These are phyloP conservation scores for Hedychridium roseum DNA, from an alignment of 2,888 invertebrate species.

Conservation along the genomic window DNA sequence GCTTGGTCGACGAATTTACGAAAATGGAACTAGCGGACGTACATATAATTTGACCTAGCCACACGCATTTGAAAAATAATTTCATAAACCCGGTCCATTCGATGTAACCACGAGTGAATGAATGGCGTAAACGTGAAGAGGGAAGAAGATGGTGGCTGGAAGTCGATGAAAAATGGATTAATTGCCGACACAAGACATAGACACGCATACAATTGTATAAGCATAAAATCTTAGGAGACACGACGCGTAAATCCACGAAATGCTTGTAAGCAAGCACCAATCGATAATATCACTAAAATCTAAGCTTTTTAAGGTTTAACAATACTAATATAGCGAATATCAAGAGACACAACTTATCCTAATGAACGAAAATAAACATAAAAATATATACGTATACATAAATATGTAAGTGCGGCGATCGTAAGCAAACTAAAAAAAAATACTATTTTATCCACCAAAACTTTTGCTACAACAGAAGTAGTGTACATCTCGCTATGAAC, in stretches of 20 bases:
- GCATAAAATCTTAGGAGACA: conserved; percentile 4
- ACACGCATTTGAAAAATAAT: neutral
- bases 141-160: neutral
- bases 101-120: neutral
- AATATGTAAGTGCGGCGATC: conserved; percentile 48
- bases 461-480: conserved; percentile 61
- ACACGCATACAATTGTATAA: no score
- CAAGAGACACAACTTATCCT: conserved; percentile 42
- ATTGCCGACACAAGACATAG: neutral
- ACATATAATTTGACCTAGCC: neutral
- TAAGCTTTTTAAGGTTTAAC: conserved; percentile 59
- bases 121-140: neutral
- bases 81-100: conserved; percentile 2
- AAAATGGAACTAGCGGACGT: neutral
- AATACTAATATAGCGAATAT: conserved; percentile 40
- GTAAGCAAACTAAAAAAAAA: conserved; percentile 48
- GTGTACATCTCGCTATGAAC: conserved; percentile 56
- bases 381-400: conserved; percentile 29
- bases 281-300: conserved; percentile 60
- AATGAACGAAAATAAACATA: conserved; percentile 16
- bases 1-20: neutral
- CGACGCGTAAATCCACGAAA: conserved; percentile 39
- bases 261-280: conserved; percentile 56
- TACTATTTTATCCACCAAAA: conserved; percentile 62
- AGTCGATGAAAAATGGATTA: neutral